A percentile compares a stretch with the other conserved stretches of the same genome.
These are phyloP conservation scores for Tuta absoluta DNA, from an alignment of 2,888 invertebrate genomes.

Conservation along the genomic window DNA sequence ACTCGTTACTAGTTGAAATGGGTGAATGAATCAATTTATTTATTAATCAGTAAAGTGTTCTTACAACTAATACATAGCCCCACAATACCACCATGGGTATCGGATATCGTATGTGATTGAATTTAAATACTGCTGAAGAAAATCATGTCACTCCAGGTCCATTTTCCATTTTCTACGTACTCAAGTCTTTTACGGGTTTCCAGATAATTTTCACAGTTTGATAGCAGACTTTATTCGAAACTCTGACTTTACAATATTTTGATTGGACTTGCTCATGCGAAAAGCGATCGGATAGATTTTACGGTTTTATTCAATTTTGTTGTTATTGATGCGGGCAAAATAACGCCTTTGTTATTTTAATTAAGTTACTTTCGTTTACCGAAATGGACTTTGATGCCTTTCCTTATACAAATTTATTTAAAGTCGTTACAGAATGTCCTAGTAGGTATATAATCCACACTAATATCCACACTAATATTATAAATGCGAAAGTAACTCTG, in stretches of 20 bases:
- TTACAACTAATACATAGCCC: too few relatives aligned
- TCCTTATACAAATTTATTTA: too few relatives aligned
- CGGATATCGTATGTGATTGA: not conserved
- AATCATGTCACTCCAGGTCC: conserved; percentile 5
- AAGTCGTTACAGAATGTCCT: too few relatives aligned
- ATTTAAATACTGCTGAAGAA: not conserved
- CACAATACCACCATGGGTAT: too few relatives aligned
- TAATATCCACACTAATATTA: too few relatives aligned
- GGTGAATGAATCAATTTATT: too few relatives aligned
- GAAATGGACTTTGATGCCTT: too few relatives aligned
- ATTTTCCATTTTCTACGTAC: not conserved
- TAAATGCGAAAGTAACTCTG: too few relatives aligned
- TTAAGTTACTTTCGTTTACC: conserved; percentile 42
- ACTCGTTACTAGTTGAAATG: too few relatives aligned
- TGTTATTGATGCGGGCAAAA: not conserved
- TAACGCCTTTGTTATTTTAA: not conserved
- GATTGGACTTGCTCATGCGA: not conserved
- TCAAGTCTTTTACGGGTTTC: conserved; percentile 6
- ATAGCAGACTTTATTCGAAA: conserved; percentile 10
- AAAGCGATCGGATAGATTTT: not conserved
- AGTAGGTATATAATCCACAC: too few relatives aligned
- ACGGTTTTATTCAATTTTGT: not conserved
- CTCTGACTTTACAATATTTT: conserved; percentile 2
- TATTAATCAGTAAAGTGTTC: too few relatives aligned
- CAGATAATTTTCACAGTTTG: conserved; percentile 10